Conservation (phyloP, 1,140 invertebrate genomes). For the Harlomillsia oculata region DNA sequence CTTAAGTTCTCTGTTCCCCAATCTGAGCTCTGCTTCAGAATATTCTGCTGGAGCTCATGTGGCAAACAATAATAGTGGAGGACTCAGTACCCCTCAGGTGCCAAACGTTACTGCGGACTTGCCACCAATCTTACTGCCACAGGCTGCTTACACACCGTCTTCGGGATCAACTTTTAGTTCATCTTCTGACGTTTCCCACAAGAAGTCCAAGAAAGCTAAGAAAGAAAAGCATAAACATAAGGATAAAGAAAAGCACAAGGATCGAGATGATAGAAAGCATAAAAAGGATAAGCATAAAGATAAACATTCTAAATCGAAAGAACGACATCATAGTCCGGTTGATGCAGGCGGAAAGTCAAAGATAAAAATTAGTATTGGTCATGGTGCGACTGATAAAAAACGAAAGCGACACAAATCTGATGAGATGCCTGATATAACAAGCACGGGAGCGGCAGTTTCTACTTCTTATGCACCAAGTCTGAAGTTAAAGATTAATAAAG, state of each 20-base stretch:
- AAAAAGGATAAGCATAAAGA: constrained; percentile 41
- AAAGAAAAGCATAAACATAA: constrained; percentile 54
- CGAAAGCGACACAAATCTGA: too few relatives aligned
- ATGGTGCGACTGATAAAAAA: constrained; percentile 3
- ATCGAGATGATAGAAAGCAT: constrained; percentile 50
- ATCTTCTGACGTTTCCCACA: constrained; percentile 5
- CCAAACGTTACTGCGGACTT: too few relatives aligned
- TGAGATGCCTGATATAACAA: too few relatives aligned
- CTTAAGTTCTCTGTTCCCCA: too few relatives aligned
- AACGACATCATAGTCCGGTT: constrained; percentile 11
- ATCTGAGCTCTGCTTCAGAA: too few relatives aligned
- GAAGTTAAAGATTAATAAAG: too few relatives aligned
- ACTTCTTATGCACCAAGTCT: too few relatives aligned
- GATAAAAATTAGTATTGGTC: constrained; percentile 19
- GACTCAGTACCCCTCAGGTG: too few relatives aligned
- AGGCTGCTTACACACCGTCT: not conserved
- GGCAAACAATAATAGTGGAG: too few relatives aligned
- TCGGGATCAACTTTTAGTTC: not conserved
- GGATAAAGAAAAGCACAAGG: constrained; percentile 56
- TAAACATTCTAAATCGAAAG: constrained; percentile 30
- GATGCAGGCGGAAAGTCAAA: not conserved
- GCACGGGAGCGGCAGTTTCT: too few relatives aligned
- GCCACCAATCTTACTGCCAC: not conserved
- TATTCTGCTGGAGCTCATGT: too few relatives aligned
- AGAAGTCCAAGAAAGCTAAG: constrained; percentile 31